Percentiles rank a stretch among this genome's conserved stretches.
Conservation (phyloP, 2,888 invertebrate species). For the Azorinus chamasolen region DNA sequence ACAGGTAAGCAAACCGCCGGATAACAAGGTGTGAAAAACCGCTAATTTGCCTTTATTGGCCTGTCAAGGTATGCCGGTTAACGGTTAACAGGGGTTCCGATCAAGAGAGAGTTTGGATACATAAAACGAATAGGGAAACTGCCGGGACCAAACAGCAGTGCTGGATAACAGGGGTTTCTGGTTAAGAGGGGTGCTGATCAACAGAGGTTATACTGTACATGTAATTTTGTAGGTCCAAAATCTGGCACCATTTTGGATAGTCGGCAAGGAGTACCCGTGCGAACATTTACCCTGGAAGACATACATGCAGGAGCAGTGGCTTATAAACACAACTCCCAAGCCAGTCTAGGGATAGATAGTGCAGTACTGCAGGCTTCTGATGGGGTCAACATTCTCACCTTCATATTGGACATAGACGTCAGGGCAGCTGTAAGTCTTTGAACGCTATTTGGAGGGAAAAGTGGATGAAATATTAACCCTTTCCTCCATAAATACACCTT, state of each 20-base stretch:
- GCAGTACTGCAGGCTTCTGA: constrained; percentile 76
- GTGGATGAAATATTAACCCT: not conserved
- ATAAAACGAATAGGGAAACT: no score
- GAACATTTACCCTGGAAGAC: constrained; percentile 73
- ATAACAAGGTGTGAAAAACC: no score
- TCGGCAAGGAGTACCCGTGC: constrained; percentile 32
- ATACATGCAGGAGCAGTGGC: constrained; percentile 72
- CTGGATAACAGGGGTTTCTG: no score
- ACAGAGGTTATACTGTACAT: not conserved
- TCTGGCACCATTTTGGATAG: constrained; percentile 66
- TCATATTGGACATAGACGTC: constrained; percentile 71
- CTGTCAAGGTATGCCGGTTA: no score
- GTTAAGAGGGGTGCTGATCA: no score
- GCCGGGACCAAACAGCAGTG: no score
- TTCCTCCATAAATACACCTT: no score
- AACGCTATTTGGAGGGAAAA: not conserved
- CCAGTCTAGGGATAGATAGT: constrained; percentile 63
- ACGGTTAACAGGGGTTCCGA: no score
- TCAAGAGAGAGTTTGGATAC: no score
- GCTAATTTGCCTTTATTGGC: no score
- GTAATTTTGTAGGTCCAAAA: constrained; percentile 68
- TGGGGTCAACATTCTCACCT: constrained; percentile 70
- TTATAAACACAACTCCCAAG: constrained; percentile 70
- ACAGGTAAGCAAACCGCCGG: no score
- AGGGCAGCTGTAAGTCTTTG: constrained; percentile 70